These are phyloP conservation scores for Papilio gigon DNA, from an alignment of 2,888 invertebrate species.

Conservation along the genomic window DNA sequence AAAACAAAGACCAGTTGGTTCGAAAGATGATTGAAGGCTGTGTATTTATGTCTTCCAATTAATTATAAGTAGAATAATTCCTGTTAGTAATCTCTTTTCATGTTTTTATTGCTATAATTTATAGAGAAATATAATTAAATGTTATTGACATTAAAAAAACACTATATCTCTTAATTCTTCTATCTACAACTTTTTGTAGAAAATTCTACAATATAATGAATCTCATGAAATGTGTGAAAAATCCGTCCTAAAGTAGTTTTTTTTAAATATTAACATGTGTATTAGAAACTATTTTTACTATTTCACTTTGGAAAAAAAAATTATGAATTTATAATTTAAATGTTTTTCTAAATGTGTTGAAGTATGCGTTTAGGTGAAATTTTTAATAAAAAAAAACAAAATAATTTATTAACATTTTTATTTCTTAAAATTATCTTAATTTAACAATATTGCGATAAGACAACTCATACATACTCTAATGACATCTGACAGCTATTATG, in stretches of 20 bases:
- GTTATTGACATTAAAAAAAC: background rate
- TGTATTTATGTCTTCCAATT: constrained; percentile 14
- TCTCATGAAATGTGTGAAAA: constrained; percentile 8
- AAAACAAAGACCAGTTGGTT: constrained; percentile 63
- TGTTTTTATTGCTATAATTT: background rate
- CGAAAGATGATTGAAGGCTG: constrained; percentile 52
- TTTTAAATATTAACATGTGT: background rate
- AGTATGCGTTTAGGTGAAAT: too few relatives aligned
- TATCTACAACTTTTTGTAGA: background rate
- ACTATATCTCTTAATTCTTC: background rate
- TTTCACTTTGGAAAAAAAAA: background rate
- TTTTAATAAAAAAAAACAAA: constrained; percentile 28
- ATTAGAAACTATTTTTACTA: background rate
- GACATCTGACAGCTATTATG: background rate
- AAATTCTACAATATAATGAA: background rate
- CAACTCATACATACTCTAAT: constrained; percentile 27
- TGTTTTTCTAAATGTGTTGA: background rate
- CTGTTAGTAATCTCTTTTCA: background rate
- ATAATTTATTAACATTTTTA: constrained; percentile 40
- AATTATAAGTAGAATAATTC: background rate
- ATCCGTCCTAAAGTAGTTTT: constrained; percentile 3
- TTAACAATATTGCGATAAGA: constrained; percentile 20
- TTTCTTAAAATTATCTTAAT: constrained; percentile 42
- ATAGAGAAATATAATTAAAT: background rate
- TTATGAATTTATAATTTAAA: background rate